A percentile compares a stretch with the other conserved stretches of the same genome.
Evolutionary conservation across 1,140 invertebrate species (phyloP).

Genomic region (Arctopsyche grandis): DNA sequence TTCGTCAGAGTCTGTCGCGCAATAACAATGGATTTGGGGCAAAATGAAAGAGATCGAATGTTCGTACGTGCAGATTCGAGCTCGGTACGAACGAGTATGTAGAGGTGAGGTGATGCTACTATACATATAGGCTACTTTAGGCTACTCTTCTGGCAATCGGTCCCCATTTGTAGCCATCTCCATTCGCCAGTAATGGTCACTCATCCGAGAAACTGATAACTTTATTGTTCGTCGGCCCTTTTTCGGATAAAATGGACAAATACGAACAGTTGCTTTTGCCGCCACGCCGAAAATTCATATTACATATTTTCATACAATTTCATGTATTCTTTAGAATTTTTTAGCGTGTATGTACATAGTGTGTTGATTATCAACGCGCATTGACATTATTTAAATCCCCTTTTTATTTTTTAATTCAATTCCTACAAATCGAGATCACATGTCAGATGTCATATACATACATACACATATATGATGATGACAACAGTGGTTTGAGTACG

Average conservation of each 20-base stretch:
- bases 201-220: constrained; percentile 53
- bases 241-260: constrained; percentile 36
- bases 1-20: background rate
- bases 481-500: no score
- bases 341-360: no score
- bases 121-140: background rate
- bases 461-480: no score
- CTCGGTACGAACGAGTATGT: background rate
- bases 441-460: no score
- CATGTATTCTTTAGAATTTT: background rate
- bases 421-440: no score
- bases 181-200: constrained; percentile 39
- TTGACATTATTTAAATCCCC: no score
- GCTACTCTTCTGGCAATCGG: constrained; percentile 18
- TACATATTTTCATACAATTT: background rate
- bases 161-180: constrained; percentile 37
- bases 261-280: background rate
- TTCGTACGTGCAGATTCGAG: background rate
- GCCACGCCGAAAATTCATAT: background rate
- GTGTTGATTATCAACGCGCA: no score
- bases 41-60: constrained; percentile 4
- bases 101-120: constrained; percentile 4
- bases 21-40: background rate
- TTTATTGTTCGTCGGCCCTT: constrained; percentile 49
- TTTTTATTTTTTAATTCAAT: no score